phyloP scores from a whole-genome alignment of 2,113 vertebrate genomes.

The Micronycteris hirsuta region DNA sequence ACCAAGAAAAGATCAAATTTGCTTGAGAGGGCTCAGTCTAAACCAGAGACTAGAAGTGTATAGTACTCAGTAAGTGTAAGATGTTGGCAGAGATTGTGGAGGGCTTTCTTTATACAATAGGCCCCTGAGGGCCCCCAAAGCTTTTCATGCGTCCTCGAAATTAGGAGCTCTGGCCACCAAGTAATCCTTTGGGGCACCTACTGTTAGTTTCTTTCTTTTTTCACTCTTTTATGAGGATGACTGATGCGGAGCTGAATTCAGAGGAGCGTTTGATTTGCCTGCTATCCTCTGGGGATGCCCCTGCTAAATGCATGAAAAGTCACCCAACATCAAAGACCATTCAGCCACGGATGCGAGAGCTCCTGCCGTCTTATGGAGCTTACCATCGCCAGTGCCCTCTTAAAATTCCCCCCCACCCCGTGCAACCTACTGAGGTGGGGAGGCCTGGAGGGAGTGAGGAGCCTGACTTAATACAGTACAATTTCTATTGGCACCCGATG shows the following conservation, averaged over 20 bases:
- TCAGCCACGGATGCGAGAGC: not conserved
- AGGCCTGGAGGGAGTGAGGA: not conserved
- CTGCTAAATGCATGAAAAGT: not conserved
- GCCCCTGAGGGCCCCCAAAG: not conserved
- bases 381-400: not conserved
- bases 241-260: not conserved
- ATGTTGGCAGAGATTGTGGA: not conserved
- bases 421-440: not conserved
- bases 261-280: not conserved
- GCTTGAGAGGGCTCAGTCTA: not conserved
- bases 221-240: not conserved
- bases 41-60: not conserved
- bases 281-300: not conserved
- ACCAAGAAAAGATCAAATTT: not conserved
- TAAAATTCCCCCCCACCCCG: not conserved
- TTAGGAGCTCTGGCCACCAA: not conserved
- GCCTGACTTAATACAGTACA: not conserved
- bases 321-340: not conserved
- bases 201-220: not conserved
- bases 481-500: slow-evolving; percentile 42
- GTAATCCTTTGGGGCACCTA: not conserved
- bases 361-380: not conserved
- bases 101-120: not conserved
- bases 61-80: not conserved
- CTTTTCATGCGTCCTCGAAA: not conserved